These are phyloP conservation scores for Tragelaphus buxtoni DNA, from an alignment of 2,113 vertebrate genomes.

Conservation along the genomic window DNA sequence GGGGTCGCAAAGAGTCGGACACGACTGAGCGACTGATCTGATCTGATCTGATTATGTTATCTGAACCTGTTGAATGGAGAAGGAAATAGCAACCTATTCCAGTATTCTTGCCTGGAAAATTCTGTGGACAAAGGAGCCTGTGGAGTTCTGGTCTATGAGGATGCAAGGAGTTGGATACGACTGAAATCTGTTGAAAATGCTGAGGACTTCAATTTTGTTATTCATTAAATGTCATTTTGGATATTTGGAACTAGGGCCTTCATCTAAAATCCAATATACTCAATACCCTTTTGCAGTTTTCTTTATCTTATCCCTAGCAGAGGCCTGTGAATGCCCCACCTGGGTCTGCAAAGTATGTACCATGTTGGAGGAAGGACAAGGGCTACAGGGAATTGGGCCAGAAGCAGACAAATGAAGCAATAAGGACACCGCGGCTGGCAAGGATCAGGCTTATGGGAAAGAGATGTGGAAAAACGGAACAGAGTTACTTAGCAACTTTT, in stretches of 20 bases:
- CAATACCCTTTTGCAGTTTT: not conserved
- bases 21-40: too few species aligned
- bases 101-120: not conserved
- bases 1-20: accelerated
- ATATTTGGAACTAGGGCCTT: not conserved
- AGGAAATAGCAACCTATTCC: not conserved
- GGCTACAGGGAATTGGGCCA: not conserved
- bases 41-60: not conserved
- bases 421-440: accelerated
- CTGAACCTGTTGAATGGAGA: not conserved
- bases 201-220: not conserved
- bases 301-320: not conserved
- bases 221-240: not conserved
- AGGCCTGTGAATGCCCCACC: not conserved
- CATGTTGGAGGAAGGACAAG: too few species aligned
- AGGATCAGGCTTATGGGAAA: not conserved
- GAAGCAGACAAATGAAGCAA: not conserved
- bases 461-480: not conserved
- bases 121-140: not conserved
- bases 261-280: not conserved
- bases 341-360: not conserved
- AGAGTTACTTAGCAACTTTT: not conserved
- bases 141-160: not conserved
- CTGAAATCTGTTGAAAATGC: not conserved
- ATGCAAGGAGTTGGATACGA: not conserved